Conservation (phyloP, 2,113 vertebrate species). For the Dicerorhinus sumatrensis region DNA sequence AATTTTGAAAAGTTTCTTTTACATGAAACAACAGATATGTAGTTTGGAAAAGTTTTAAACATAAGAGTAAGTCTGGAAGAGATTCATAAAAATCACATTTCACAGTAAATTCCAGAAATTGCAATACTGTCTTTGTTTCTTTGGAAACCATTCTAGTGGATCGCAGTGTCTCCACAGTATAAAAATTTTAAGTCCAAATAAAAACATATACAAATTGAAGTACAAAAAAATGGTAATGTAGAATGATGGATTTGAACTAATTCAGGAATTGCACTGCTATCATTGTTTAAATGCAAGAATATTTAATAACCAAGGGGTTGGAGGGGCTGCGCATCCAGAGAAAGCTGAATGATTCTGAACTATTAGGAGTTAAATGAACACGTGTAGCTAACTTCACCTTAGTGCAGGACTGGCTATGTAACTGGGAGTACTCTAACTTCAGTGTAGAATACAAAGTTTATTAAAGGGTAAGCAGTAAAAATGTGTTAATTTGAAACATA, state of each 20-base stretch:
- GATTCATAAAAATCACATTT: neutral
- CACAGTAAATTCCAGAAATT: neutral
- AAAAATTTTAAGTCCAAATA: neutral
- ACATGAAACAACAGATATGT: neutral
- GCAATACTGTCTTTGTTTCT: neutral
- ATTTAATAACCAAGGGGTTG: neutral
- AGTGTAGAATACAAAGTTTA: neutral
- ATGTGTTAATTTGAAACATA: neutral
- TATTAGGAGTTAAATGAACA: neutral
- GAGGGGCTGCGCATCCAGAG: neutral
- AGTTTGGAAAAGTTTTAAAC: neutral
- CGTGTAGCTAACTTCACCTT: neutral
- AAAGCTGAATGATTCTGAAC: neutral
- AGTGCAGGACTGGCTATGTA: neutral
- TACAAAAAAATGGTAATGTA: neutral
- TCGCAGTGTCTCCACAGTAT: neutral
- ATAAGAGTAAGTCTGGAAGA: neutral
- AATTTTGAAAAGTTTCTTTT: neutral
- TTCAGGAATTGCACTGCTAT: neutral
- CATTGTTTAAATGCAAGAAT: neutral
- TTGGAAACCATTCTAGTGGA: neutral
- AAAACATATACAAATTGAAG: neutral
- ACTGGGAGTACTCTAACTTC: conserved; percentile 4
- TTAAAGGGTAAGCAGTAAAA: neutral
- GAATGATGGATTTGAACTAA: neutral